These are phyloP conservation scores for Smithornis capensis DNA, from an alignment of 2,113 vertebrate species.

Conservation along the genomic window DNA sequence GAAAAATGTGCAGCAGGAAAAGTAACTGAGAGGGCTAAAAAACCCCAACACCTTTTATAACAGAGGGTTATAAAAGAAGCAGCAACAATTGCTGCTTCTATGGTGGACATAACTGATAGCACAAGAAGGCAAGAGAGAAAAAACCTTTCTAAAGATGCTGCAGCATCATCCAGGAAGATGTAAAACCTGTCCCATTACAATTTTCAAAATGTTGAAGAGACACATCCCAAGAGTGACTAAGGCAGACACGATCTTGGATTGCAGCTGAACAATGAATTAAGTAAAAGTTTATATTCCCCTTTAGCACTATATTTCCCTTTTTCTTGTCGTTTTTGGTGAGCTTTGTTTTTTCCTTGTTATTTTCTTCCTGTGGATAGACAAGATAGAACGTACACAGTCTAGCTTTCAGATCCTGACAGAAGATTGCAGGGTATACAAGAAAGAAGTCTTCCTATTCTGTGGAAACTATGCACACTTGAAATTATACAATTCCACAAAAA, in stretches of 20 bases:
- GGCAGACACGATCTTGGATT: neutral
- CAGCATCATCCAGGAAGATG: neutral
- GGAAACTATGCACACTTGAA: neutral
- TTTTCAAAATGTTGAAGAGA: neutral
- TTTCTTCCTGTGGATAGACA: neutral
- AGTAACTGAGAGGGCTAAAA: neutral
- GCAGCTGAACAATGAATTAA: neutral
- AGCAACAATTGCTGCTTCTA: neutral
- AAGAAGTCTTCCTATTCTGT: neutral
- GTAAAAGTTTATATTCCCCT: neutral
- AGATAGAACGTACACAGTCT: neutral
- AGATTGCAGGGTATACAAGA: rapidly evolving
- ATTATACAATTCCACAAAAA: neutral
- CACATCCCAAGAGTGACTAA: neutral
- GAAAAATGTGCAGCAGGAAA: neutral
- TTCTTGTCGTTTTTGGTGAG: neutral
- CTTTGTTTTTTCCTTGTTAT: neutral
- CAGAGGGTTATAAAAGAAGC: neutral
- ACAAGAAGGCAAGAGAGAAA: neutral
- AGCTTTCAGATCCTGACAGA: neutral
- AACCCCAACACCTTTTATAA: neutral
- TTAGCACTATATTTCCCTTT: neutral
- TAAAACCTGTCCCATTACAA: neutral
- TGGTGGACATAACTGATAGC: neutral
- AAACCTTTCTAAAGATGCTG: neutral